These are phyloP conservation scores for Caenorhabditis sp. DNA, from an alignment of 2,888 invertebrate species.

Conservation along the genomic window DNA sequence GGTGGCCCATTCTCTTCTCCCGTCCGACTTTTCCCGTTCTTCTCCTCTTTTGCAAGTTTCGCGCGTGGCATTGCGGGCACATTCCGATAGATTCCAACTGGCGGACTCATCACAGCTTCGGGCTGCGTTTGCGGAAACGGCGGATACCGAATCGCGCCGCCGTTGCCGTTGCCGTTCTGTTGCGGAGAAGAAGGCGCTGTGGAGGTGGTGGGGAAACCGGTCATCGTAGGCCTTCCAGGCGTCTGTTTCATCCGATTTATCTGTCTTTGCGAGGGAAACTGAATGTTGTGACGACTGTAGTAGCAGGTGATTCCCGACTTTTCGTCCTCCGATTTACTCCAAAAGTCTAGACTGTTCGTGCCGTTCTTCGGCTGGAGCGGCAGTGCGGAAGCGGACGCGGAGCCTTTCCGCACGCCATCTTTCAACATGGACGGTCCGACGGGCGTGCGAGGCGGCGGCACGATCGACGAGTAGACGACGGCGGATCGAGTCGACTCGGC, in stretches of 20 bases:
- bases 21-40: slow-evolving; percentile 10
- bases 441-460: slow-evolving; percentile 56
- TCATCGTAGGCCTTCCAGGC: slow-evolving; percentile 21
- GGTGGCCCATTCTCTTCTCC: slow-evolving; percentile 20
- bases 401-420: slow-evolving; percentile 25
- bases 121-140: slow-evolving; percentile 39
- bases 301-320: slow-evolving; percentile 61
- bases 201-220: neutral
- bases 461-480: slow-evolving; percentile 43
- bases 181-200: slow-evolving; percentile 3
- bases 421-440: slow-evolving; percentile 38
- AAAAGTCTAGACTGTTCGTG: slow-evolving; percentile 58
- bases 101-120: slow-evolving; percentile 45
- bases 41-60: slow-evolving; percentile 12
- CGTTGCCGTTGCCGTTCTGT: slow-evolving; percentile 1
- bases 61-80: slow-evolving; percentile 56
- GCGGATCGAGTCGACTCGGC: slow-evolving; percentile 45
- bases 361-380: slow-evolving; percentile 28
- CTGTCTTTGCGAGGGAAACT: slow-evolving; percentile 26
- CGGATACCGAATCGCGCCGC: slow-evolving; percentile 33
- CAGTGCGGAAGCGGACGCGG: neutral
- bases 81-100: slow-evolving; percentile 40
- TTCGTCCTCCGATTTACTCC: slow-evolving; percentile 64
- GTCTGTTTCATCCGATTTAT: slow-evolving; percentile 9
- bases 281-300: slow-evolving; percentile 51